These are phyloP conservation scores for Caenorhabditis virilis DNA, from an alignment of 2,888 invertebrate species.

Conservation along the genomic window DNA sequence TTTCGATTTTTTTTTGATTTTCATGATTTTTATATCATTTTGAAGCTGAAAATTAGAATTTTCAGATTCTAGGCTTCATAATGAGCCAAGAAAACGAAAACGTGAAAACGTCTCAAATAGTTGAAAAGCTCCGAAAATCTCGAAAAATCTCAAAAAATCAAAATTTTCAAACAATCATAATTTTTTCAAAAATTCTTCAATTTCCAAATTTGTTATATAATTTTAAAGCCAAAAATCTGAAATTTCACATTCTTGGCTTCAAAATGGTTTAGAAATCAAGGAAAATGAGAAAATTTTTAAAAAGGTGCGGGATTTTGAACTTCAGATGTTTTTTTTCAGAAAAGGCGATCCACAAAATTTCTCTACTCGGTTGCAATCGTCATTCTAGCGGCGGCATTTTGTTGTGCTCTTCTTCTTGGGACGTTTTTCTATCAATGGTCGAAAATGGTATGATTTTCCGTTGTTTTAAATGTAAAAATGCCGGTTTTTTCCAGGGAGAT, in stretches of 20 bases:
- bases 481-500: constrained; percentile 18
- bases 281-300: background rate
- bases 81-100: too few relatives aligned
- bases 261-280: background rate
- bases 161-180: too few relatives aligned
- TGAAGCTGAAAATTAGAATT: too few relatives aligned
- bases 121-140: background rate
- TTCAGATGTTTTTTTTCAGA: constrained; percentile 20
- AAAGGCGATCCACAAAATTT: constrained; percentile 44
- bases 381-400: constrained; percentile 53
- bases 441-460: constrained; percentile 35
- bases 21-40: too few relatives aligned
- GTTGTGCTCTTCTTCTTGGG: constrained; percentile 49
- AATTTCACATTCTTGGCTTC: too few relatives aligned
- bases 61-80: too few relatives aligned
- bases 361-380: constrained; percentile 54
- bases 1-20: too few relatives aligned
- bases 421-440: constrained; percentile 59
- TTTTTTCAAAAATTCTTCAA: too few relatives aligned
- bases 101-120: too few relatives aligned
- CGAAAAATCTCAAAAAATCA: too few relatives aligned
- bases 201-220: too few relatives aligned
- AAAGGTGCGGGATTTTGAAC: background rate
- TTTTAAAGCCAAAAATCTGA: too few relatives aligned
- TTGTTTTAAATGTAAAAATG: background rate